A percentile compares a stretch with the other conserved stretches of the same genome.
Conservation (phyloP, 2,888 invertebrate genomes). For the Clanis bilineata region DNA sequence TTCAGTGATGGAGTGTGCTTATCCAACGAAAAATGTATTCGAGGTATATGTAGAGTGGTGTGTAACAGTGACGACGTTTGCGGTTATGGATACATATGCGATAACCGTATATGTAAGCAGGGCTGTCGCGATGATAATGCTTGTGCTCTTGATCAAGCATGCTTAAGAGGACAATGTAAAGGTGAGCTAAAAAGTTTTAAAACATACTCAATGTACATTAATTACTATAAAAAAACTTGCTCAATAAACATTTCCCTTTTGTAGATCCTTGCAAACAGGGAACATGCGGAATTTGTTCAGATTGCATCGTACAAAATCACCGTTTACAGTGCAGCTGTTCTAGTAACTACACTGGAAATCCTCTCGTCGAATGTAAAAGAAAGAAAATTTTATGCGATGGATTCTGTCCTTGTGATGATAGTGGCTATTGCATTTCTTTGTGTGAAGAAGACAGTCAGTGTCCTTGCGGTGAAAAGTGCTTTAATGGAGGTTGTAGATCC, state of each 20-base stretch:
- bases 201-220: background rate
- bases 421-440: slow-evolving; percentile 33
- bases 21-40: slow-evolving; percentile 92
- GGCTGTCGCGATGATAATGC: slow-evolving; percentile 93
- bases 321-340: slow-evolving; percentile 94
- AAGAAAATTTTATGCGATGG: slow-evolving; percentile 88
- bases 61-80: slow-evolving; percentile 94
- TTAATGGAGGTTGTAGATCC: slow-evolving; percentile 87
- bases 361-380: slow-evolving; percentile 88
- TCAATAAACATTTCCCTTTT: background rate
- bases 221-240: background rate
- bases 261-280: slow-evolving; percentile 90
- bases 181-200: slow-evolving; percentile 64
- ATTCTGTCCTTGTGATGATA: slow-evolving; percentile 90
- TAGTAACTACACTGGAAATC: slow-evolving; percentile 90
- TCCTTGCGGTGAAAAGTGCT: slow-evolving; percentile 91
- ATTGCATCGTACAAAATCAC: slow-evolving; percentile 91
- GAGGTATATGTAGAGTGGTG: slow-evolving; percentile 90
- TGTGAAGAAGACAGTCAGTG: slow-evolving; percentile 77
- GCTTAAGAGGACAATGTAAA: slow-evolving; percentile 91
- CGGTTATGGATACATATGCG: slow-evolving; percentile 91
- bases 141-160: slow-evolving; percentile 89
- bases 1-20: slow-evolving; percentile 90
- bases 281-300: slow-evolving; percentile 92
- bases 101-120: slow-evolving; percentile 91